A percentile compares a stretch with the other conserved stretches of the same genome.
phyloP scores from a whole-genome alignment of 2,113 vertebrate species.

The Muntiacus muntjak region DNA sequence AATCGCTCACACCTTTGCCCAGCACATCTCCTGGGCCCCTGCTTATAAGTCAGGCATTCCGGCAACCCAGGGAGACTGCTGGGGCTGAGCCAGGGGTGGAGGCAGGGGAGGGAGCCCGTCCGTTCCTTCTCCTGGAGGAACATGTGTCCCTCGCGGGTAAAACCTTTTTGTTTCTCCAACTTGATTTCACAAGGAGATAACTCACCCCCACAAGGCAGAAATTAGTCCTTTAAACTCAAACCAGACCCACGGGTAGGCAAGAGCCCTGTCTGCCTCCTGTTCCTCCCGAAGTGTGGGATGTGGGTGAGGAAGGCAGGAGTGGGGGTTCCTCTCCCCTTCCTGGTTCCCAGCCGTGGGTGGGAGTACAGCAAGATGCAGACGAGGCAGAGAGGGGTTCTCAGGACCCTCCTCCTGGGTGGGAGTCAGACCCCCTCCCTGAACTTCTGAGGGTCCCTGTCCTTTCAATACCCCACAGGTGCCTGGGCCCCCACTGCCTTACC shows the following conservation, averaged over 20 bases:
- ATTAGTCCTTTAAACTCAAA: slow-evolving; percentile 53
- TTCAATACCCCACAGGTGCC: not conserved
- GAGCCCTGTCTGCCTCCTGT: not conserved
- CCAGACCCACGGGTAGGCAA: slow-evolving; percentile 3
- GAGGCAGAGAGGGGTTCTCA: not conserved
- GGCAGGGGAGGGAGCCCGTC: not conserved
- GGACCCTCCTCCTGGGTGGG: not conserved
- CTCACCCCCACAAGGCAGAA: slow-evolving; percentile 59
- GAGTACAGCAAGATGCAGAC: not conserved
- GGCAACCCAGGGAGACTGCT: not conserved
- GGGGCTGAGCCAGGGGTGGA: not conserved
- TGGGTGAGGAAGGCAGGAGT: not conserved
- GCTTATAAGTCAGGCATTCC: not conserved
- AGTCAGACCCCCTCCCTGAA: not conserved
- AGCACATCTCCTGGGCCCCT: not conserved
- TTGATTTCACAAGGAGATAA: slow-evolving; percentile 71
- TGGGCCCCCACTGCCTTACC: not conserved
- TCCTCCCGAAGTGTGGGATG: not conserved
- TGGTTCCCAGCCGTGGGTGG: not conserved
- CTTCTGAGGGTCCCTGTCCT: not conserved
- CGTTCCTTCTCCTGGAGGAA: not conserved
- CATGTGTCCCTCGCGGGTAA: slow-evolving; percentile 33
- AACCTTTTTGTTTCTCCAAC: slow-evolving; percentile 51
- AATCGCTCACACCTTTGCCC: not conserved
- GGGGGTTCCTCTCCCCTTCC: not conserved